Base-by-base conservation (phyloP, 2,797 vertebrate species). In the Euphonia xanthogaster region DNA sequence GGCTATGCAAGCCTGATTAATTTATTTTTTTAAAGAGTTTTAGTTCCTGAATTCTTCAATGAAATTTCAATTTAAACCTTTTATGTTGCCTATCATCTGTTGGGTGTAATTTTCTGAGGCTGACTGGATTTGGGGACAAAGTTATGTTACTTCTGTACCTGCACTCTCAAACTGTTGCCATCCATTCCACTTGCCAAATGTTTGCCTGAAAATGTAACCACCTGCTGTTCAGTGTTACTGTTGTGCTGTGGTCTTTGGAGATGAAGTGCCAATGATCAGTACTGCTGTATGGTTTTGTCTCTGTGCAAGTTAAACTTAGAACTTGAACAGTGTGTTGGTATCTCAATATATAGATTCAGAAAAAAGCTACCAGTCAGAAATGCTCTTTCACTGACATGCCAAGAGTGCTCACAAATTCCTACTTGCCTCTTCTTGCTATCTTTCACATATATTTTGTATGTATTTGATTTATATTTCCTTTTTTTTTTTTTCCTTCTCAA, bases 11-110 rank as follows among this genome's bases (percentile, higher is more conserved):
- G 40, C 44, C 58, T 84, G 39, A 70, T 45, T 25, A 13, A 20
- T 65, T 82, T 14, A 2, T 54, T n/a, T 84, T 67, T 31, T 2
- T 10, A 39, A 68, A 17, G 51, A 44, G 11, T 23, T 72, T 70
- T 40, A 7, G 5, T 55, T 77, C 44, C 16, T 0, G 0, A 42
- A 40, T 87, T 72, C 35, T 63, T n/a, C 71, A 40, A 1, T 44
- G 50, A 90, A 57, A 24, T 61, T 75, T 23, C 18, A 66, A 4
- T 78, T 67, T 28, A 67, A 76, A 84, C 40, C 22, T 73, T 44
- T 47, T 61, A 8, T 57, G 28, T 80, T 80, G 39, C 23, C 13
- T 39, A 0, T 47, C 48, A 51, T 54, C 16, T 37, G 8, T 33
- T 58, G 27, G 1, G 6, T 62, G 40, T 51, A 30, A 35, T 74